phyloP scores from a whole-genome alignment of 2,113 vertebrate species.

The Sceloporus tristichus region DNA sequence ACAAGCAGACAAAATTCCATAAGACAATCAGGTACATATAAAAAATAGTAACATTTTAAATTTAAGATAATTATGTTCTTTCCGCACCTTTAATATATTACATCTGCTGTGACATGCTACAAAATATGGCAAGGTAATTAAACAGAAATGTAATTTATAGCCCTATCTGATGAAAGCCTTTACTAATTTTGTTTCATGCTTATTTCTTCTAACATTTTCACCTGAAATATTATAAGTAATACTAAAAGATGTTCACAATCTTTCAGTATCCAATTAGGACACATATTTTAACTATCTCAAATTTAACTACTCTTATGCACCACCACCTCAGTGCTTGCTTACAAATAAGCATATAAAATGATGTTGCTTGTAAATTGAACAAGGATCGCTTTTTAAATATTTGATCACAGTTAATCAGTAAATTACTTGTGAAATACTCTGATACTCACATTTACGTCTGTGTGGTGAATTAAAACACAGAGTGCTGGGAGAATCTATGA shows the following conservation, averaged over 20 bases:
- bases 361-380: no score
- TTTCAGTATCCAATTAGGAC: not conserved
- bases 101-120: not conserved
- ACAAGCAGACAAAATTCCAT: not conserved
- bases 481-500: conserved; percentile 95
- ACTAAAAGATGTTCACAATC: not conserved
- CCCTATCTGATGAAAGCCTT: not conserved
- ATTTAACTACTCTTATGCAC: not conserved
- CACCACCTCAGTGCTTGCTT: not conserved
- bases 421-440: rapidly evolving
- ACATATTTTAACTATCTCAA: not conserved
- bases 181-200: not conserved
- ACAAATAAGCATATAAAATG: not conserved
- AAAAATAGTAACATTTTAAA: not conserved
- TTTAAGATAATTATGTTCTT: not conserved
- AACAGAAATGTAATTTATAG: not conserved
- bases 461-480: conserved; percentile 97
- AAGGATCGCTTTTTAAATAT: not conserved
- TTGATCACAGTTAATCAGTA: not conserved
- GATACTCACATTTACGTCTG: conserved; percentile 97
- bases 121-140: not conserved
- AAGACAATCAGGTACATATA: not conserved
- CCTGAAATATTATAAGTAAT: not conserved
- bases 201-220: not conserved
- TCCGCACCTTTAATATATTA: not conserved